Conservation (phyloP, 2,797 vertebrate species). For the Harpagifer antarcticus region DNA sequence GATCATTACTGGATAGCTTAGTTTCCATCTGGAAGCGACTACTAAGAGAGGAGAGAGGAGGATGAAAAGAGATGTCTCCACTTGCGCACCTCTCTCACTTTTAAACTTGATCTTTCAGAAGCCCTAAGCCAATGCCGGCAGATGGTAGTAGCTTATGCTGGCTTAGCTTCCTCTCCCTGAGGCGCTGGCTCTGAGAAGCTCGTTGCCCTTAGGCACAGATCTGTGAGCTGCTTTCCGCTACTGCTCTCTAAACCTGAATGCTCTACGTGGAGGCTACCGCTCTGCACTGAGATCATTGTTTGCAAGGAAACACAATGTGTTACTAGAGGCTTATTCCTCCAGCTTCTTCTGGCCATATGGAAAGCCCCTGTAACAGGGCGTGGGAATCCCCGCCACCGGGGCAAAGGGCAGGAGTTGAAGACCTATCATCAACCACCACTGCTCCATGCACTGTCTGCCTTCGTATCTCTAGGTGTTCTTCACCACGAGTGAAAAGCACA, state of each 20-base stretch:
- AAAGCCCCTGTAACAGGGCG: slow-evolving; percentile 46
- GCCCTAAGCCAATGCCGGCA: slow-evolving; percentile 73
- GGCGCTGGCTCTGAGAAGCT: slow-evolving; percentile 74
- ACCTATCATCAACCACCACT: slow-evolving; percentile 13
- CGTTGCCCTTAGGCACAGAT: slow-evolving; percentile 78
- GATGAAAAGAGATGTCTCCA: slow-evolving; percentile 62
- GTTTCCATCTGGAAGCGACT: slow-evolving; percentile 65
- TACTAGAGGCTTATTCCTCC: slow-evolving; percentile 35
- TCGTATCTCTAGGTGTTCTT: not conserved
- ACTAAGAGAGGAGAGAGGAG: slow-evolving; percentile 25
- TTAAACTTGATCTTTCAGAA: slow-evolving; percentile 75
- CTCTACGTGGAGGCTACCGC: slow-evolving; percentile 54
- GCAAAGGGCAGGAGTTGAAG: slow-evolving; percentile 29
- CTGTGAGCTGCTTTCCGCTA: slow-evolving; percentile 70
- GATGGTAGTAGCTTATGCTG: slow-evolving; percentile 81
- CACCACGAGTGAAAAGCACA: not conserved
- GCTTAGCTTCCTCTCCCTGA: slow-evolving; percentile 78
- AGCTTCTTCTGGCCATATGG: slow-evolving; percentile 42
- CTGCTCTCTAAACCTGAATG: slow-evolving; percentile 69
- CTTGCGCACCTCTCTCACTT: slow-evolving; percentile 65
- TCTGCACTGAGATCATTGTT: slow-evolving; percentile 66
- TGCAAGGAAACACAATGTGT: slow-evolving; percentile 57
- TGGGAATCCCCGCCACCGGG: slow-evolving; percentile 62
- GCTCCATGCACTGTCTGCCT: not conserved
- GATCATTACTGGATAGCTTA: slow-evolving; percentile 61